Conservation (phyloP, 37 sponge, comb jelly and placozoan species). For the Haliclona indistincta region DNA sequence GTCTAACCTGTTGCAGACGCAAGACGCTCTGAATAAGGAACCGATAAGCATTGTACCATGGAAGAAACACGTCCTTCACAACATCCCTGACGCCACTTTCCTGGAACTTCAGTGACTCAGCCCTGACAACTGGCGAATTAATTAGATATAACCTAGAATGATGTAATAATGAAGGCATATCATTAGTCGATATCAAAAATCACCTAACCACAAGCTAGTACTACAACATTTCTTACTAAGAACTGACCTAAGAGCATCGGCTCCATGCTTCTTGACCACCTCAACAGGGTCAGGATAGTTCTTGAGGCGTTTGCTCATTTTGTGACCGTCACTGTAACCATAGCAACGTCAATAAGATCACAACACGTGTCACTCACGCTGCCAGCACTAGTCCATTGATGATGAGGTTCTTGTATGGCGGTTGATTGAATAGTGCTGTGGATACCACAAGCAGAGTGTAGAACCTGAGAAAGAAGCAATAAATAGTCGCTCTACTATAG, state of each 20-base stretch:
- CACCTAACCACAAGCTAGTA: background rate
- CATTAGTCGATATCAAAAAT: background rate
- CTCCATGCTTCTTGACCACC: constrained; percentile 88
- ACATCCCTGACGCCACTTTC: constrained; percentile 94
- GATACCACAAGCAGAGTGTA: constrained; percentile 98
- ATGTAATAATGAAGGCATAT: background rate
- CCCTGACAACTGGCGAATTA: constrained; percentile 96
- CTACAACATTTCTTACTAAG: background rate
- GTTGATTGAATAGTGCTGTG: constrained; percentile 91
- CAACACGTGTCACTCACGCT: constrained; percentile 34
- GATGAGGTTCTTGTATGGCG: constrained; percentile 98
- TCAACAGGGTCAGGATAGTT: constrained; percentile 96
- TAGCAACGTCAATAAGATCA: background rate
- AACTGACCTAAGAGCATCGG: constrained; percentile 81
- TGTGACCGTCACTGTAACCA: constrained; percentile 80
- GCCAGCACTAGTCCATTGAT: constrained; percentile 97
- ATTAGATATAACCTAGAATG: constrained; percentile 83
- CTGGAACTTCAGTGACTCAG: constrained; percentile 90
- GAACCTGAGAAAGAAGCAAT: constrained; percentile 57
- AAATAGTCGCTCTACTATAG: no score
- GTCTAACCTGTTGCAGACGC: constrained; percentile 66
- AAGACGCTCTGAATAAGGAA: constrained; percentile 93
- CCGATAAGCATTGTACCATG: constrained; percentile 98
- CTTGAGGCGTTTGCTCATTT: constrained; percentile 98
- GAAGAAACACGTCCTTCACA: constrained; percentile 96